A percentile compares a stretch with the other conserved stretches of the same genome.
Conservation (phyloP, 2,888 invertebrate species). For the Sabellastarte sp. region DNA sequence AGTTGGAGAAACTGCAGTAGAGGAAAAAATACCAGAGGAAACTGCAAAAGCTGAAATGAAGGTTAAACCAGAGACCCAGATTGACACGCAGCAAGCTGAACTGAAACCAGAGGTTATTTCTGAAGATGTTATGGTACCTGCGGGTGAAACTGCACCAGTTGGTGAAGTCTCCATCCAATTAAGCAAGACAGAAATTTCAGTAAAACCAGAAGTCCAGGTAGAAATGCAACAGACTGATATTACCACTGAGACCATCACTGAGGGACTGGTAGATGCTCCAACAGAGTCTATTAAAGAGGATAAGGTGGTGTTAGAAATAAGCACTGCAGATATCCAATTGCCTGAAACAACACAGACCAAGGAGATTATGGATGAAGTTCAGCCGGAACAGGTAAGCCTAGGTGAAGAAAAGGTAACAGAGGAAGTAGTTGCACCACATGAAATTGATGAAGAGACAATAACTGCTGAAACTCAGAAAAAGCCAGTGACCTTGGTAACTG, state of each 20-base stretch:
- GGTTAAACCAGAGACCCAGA: background rate
- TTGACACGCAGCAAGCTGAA: no score
- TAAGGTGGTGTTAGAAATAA: no score
- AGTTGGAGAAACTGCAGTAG: no score
- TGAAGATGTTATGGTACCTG: background rate
- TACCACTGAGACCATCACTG: no score
- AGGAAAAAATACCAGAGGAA: background rate
- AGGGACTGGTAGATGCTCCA: no score
- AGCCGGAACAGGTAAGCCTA: background rate
- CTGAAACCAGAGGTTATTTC: background rate
- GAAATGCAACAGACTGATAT: background rate
- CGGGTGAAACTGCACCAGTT: background rate
- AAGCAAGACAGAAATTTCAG: background rate
- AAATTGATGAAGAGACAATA: background rate
- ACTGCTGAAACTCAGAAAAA: no score
- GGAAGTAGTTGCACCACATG: slow-evolving; percentile 5
- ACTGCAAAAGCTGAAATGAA: slow-evolving; percentile 4
- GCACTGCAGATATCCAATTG: no score
- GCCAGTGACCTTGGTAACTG: no score
- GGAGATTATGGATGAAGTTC: background rate
- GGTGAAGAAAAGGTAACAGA: background rate
- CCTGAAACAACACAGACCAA: no score
- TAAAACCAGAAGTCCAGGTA: background rate
- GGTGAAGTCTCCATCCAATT: slow-evolving; percentile 1
- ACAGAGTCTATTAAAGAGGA: no score